These are phyloP conservation scores for Dasyurus viverrinus DNA, from an alignment of 2,113 vertebrate genomes.

Conservation along the genomic window DNA sequence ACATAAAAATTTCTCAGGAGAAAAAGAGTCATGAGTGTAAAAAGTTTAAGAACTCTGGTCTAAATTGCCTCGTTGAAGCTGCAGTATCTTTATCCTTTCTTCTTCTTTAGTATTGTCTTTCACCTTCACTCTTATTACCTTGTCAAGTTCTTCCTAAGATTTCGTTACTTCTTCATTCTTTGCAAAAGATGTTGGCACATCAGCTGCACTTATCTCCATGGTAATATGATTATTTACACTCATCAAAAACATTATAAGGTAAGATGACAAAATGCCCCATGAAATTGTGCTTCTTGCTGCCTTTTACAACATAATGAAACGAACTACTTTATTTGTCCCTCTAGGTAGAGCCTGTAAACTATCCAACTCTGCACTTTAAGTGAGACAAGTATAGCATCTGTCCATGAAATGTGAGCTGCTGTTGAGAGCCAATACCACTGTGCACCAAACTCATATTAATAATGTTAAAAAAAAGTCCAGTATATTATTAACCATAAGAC, in stretches of 20 bases:
- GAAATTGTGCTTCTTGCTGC: not conserved
- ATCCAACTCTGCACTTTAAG: not conserved
- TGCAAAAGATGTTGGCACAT: not conserved
- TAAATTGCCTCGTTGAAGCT: not conserved
- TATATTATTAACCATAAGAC: not conserved
- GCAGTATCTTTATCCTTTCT: not conserved
- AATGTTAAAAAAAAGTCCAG: not conserved
- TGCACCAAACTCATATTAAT: not conserved
- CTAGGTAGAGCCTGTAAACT: not conserved
- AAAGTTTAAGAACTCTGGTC: not conserved
- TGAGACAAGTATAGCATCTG: not conserved
- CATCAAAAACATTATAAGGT: not conserved
- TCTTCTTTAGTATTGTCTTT: not conserved
- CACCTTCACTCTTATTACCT: not conserved
- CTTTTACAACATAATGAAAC: not conserved
- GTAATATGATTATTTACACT: not conserved
- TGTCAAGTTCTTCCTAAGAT: not conserved
- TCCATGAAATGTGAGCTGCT: not conserved
- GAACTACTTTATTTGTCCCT: not conserved
- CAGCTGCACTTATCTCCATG: not conserved
- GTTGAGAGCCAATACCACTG: not conserved
- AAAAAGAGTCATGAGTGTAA: no score
- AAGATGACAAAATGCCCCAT: not conserved
- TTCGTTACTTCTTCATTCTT: not conserved
- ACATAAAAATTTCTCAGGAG: no score